Evolutionary conservation across 2,113 vertebrate species (phyloP).

Genomic region (Rhea americana): DNA sequence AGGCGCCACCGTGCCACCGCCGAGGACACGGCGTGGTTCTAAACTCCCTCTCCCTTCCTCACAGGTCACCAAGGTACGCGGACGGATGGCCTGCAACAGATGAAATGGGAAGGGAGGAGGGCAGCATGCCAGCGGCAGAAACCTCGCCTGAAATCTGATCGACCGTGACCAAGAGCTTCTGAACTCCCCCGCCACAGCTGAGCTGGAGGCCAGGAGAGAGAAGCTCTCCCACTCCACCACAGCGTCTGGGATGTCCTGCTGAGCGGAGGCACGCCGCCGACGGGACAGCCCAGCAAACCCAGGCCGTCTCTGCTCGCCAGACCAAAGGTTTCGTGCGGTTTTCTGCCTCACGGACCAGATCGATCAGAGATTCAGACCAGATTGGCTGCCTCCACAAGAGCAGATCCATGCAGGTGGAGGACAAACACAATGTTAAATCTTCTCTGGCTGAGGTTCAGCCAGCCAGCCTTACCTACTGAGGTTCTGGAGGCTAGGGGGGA

Average conservation of each 20-base stretch:
- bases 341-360: neutral
- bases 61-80: neutral
- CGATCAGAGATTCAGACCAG: neutral
- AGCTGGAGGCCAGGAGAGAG: neutral
- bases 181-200: neutral
- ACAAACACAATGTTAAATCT: conserved; percentile 3
- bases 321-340: neutral
- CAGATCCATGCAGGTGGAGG: conserved; percentile 49
- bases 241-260: neutral
- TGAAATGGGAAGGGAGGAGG: neutral
- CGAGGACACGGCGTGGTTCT: neutral
- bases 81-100: neutral
- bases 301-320: neutral
- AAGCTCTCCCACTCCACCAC: neutral
- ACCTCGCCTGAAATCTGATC: neutral
- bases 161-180: neutral
- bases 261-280: neutral
- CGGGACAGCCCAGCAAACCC: neutral
- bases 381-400: neutral
- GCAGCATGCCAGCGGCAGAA: neutral
- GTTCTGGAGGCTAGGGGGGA: neutral
- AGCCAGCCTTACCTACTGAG: neutral
- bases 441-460: neutral
- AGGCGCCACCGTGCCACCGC: neutral
- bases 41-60: neutral